phyloP scores from a whole-genome alignment of 2,888 invertebrate species.

The Bimastos eiseni region DNA sequence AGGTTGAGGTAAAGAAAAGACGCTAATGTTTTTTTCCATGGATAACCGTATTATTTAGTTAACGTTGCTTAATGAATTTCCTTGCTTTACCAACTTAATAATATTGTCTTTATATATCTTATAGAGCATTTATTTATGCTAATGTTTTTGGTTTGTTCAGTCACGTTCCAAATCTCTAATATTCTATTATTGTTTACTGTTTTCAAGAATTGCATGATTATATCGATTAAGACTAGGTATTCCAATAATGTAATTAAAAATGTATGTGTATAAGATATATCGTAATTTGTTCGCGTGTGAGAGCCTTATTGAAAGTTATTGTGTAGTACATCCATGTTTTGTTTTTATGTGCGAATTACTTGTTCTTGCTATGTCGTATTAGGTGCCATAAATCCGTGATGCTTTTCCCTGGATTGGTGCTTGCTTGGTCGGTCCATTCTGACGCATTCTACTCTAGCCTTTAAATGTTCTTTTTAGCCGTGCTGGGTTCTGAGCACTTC shows the following conservation, averaged over 20 bases:
- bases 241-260: not conserved
- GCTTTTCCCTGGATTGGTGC: too few relatives aligned
- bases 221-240: not conserved
- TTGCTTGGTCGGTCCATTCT: too few relatives aligned
- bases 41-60: not conserved
- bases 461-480: too few relatives aligned
- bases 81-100: not conserved
- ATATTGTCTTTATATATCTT: not conserved
- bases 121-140: not conserved
- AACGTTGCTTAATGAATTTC: not conserved
- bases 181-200: not conserved
- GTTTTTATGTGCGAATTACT: not conserved
- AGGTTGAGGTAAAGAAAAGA: slow-evolving; percentile 9
- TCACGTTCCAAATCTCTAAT: not conserved
- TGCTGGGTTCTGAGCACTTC: too few relatives aligned
- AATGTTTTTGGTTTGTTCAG: not conserved
- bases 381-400: not conserved
- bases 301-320: not conserved
- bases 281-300: not conserved
- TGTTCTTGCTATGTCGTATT: not conserved
- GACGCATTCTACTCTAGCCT: too few relatives aligned
- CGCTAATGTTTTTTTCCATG: not conserved
- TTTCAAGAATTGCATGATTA: not conserved
- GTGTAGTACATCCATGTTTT: not conserved
- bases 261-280: not conserved